Base-by-base conservation (phyloP, 2,797 vertebrate species). In the Artibeus jamaicensis region DNA sequence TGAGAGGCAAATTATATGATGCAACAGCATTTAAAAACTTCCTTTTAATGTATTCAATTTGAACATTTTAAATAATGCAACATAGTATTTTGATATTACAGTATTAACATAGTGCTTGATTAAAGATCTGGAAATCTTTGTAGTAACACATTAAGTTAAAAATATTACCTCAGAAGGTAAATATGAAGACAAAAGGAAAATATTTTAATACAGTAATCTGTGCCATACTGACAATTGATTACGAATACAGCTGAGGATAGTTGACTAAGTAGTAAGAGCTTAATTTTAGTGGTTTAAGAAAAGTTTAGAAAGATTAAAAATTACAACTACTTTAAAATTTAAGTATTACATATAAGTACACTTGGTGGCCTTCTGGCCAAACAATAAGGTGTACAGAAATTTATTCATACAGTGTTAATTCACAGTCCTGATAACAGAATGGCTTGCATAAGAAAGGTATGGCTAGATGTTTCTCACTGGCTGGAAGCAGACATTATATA, bases 61-160 rank as follows among this genome's bases (percentile, higher is more conserved):
- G 97, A 98, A 98, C 97, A 97, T 98, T 98, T 97, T 97, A 98
- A 98, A 98, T 98, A 98, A 98, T 79, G 96, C 77, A n/a, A 98
- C 86, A 90, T 96, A 98, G 87, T 98, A 97, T 96, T 98, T 96
- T 97, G 98, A 97, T 98, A 98, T 97, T 98, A 98, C 98, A 98
- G 98, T 96, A 98, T 98, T 98, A 98, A 98, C 98, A 98, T 97
- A 98, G 98, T 97, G 98, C 98, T 98, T 97, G 96, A 97, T 98
- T 98, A 98, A 98, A 98, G 97, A 97, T 91, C 32, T 78, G 97
- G 96, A 96, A 98, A 97, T 98, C 98, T 98, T 98, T 97, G 85
- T 94, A 98, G 97, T 97, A 97, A 98, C 97, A 98, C 97, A 97
- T 94, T 97, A 97, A 98, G 93, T 98, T 98, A 97, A 97, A 98